Evolutionary conservation across 2,888 invertebrate species (phyloP), one percentile per base, ranked within the genome.

Genomic region (Leucania comma): DNA sequence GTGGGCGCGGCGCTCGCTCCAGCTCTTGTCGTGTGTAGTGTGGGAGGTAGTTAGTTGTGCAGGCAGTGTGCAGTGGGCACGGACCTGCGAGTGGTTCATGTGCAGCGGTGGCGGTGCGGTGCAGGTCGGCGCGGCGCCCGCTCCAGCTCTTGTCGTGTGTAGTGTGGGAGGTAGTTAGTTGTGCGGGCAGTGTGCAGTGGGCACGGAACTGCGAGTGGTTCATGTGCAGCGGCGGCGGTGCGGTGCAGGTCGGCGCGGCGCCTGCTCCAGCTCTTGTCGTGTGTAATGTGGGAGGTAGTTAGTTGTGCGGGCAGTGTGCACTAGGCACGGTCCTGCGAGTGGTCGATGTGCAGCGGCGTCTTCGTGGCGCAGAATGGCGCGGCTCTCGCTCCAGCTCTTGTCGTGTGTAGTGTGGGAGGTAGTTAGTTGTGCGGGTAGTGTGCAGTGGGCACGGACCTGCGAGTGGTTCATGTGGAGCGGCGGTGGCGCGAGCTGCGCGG

Each of bases 221-320:
- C 72, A 95, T 91, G 77, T 95, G 95, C 51, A 95, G 92, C 94
- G 14, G 95, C 91, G 53, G 94, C 93, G n/a, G 94, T 93, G 24
- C 94, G 88, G 8, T 95, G 91, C 70, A 96, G 64, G 84, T 96
- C 94, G 67, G 93, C 92, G 70, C 95, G 90, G 83, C 96, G 92
- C 65, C 93, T 89, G 75, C 97, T 94, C 97, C 97, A 97, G 88
- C 97, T 97, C 88, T 97, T 97, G 90, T 97, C 97, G 87, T 97
- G 29, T 29, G 4, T 4, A 29, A 4, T 29, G 29, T 29, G 29
- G 29, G 29, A 29, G 29, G 29, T 4, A 29, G 29, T 54, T 48
- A 32, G 2, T 6, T 1, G 29, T 29, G 9, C 35, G 35, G 35
- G 35, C 5, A 29, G 35, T 9, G 35, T 6, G 17, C 24, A 38